Base-by-base conservation (phyloP, 2,888 invertebrate genomes). In the Stenoptilia bipunctidactyla region DNA sequence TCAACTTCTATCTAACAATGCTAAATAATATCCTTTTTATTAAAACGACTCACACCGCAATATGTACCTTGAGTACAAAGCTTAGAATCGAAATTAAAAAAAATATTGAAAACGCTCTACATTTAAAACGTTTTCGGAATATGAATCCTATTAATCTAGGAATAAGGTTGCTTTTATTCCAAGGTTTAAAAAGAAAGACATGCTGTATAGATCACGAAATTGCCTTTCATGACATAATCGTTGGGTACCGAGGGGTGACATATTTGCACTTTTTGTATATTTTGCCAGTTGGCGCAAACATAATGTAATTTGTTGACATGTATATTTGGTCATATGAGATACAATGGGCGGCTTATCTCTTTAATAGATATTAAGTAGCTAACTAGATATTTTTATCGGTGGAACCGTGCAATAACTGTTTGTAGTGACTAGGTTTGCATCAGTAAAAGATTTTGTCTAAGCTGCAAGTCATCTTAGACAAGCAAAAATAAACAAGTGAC, bases 181-280 rank as follows among this genome's bases (percentile, higher is more conserved):
- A 20, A 20, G 8, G 20, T 20, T 3, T 20, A 8, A 20, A 20
- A 8, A 20, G 20, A 20, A 20, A 20, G 20, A 20, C 20, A 20
- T 20, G 20, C 8, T 20, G 20, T 20, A 8, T 3, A 20, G 4
- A 20, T 56, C 50, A 48, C 52, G 47, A 52, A 64, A 69, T 72
- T 72, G 66, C 68, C 66, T 64, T 73, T 74, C 59, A 61, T 62
- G 60, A 64, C 61, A 65, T 68, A 69, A 71, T 69, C 57, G 55
- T 44, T 52, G 51, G 52, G 50, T 52, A 55, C 46, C 48, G 51
- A 58, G 61, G 64, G 66, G 63, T 61, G 62, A 50, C 52, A 55
- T 67, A 67, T 71, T 75, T 70, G 64, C 56, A 66, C 58, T 68
- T 69, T 66, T 68, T 64, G 55, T 61, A 53, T 65, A 50, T 64